Evolutionary conservation across 35 echinoderm and acorn worm species (phyloP).

Genomic region (Anneissia japonica): DNA sequence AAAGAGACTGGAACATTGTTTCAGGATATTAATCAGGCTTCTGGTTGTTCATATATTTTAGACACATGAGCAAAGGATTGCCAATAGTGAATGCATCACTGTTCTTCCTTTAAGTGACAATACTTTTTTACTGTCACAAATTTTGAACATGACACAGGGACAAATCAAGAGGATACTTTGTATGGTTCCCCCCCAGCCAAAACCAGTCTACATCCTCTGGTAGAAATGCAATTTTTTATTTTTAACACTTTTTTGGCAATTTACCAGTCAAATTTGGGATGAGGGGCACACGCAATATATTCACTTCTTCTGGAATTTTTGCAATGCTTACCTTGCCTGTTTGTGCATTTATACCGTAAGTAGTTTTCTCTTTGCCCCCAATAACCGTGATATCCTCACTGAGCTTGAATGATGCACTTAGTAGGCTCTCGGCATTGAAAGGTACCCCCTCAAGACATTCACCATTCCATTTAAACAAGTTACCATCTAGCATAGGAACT

Average conservation of each 20-base stretch:
- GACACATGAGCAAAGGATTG: no score
- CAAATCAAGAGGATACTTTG: background rate
- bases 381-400: constrained; percentile 72
- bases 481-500: constrained; percentile 73
- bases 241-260: background rate
- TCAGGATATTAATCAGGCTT: no score
- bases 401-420: constrained; percentile 86
- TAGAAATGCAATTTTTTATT: background rate
- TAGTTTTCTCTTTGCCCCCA: constrained; percentile 75
- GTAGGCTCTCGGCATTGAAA: constrained; percentile 65
- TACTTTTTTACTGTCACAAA: no score
- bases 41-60: no score
- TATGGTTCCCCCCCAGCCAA: background rate
- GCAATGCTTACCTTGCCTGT: constrained; percentile 75
- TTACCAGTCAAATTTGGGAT: background rate
- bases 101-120: no score
- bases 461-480: constrained; percentile 79
- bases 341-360: constrained; percentile 86
- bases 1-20: background rate
- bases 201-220: background rate
- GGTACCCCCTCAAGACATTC: constrained; percentile 56
- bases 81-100: no score
- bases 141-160: background rate
- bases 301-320: no score
- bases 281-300: background rate